Evolutionary conservation across 2,797 vertebrate species (phyloP), one percentile per base, ranked within the genome.

Genomic region (Pipistrellus kuhlii): DNA sequence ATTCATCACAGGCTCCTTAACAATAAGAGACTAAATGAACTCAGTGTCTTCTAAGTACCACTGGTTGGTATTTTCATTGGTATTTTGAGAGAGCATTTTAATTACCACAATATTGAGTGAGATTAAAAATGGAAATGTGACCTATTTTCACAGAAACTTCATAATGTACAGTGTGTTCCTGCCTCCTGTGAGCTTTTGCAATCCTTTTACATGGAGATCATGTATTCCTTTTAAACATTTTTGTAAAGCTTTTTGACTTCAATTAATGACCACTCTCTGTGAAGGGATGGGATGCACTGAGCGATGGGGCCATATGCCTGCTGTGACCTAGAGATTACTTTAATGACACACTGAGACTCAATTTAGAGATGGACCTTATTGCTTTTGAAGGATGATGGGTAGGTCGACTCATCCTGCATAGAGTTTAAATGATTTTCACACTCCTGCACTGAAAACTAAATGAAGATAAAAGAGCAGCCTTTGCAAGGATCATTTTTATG

Each of bases 211-310:
- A 68, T 15, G 21, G 85, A 92, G 41, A 94, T 89, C 23, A 82
- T 59, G 69, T 78, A 88, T 91, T 93, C 38, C 88, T 87, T 93
- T 90, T 93, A 93, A 92, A 87, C 20, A 48, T 90, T 88, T 89
- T 92, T 86, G 4, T 20, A 72, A 84, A 82, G 7, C 23, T 64
- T 77, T 94, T 95, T 88, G 27, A 86, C 64, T 95, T 91, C 27
- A 84, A 44, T 81, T 84, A 86, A 64, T 84, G 46, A 57, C 11
- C 83, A 87, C 51, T 93, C 82, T 93, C 59, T 86, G 44, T 75
- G 51, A 83, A 95, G 90, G 53, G 81, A 82, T 64, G 75, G 71
- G 73, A 25, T n/a, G 27, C 2, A 2, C 53, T n/a, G 62, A 88
- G 32, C 53, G 44, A 51, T 20, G 48, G 73, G 57, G 38, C 46